Evolutionary conservation across 2,113 vertebrate species (phyloP).

Genomic region (Tragulus kanchil): DNA sequence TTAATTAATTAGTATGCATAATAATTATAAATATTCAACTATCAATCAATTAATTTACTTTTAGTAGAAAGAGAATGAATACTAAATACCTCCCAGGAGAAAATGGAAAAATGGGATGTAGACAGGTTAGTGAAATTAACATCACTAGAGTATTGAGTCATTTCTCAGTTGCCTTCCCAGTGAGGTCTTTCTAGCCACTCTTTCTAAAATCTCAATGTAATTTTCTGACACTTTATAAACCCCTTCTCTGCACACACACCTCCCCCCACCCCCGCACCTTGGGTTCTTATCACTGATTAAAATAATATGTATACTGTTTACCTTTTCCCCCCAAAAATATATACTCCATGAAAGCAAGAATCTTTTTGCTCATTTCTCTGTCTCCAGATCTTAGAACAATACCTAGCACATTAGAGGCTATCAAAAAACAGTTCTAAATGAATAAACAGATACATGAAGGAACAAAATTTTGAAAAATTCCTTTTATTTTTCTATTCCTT

Average conservation of each 20-base stretch:
- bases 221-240: neutral
- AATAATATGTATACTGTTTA: neutral
- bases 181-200: neutral
- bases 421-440: neutral
- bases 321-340: neutral
- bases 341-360: neutral
- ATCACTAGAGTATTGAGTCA: neutral
- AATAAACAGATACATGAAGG: neutral
- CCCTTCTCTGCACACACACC: neutral
- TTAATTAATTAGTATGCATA: conserved; percentile 1
- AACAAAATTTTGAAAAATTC: conserved; percentile 49
- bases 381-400: neutral
- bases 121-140: neutral
- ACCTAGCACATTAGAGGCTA: neutral
- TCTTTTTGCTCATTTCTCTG: neutral
- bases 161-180: neutral
- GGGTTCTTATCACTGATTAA: neutral
- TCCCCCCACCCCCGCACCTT: too few relatives aligned
- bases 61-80: neutral
- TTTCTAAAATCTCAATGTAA: neutral
- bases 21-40: neutral
- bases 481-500: conserved; percentile 29
- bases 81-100: neutral
- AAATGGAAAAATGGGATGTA: neutral
- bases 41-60: neutral